These are phyloP conservation scores for Furcula furcula DNA, from an alignment of 2,888 invertebrate genomes.

Conservation along the genomic window DNA sequence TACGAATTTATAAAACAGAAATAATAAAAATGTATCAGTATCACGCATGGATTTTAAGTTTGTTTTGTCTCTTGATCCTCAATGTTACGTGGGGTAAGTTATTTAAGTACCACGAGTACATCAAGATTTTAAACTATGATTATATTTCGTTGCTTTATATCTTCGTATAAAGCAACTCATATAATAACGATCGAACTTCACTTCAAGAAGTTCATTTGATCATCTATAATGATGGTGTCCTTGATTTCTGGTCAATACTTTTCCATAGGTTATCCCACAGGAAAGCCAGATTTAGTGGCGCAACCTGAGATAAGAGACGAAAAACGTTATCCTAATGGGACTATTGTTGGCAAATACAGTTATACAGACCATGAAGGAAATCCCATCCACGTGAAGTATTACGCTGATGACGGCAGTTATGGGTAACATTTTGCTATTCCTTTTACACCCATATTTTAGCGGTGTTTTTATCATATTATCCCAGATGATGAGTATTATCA, in stretches of 20 bases:
- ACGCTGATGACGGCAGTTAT: slow-evolving; percentile 85
- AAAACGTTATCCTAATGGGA: slow-evolving; percentile 85
- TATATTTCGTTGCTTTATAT: too few relatives aligned
- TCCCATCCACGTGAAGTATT: slow-evolving; percentile 84
- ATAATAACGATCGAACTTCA: too few relatives aligned
- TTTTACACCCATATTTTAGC: too few relatives aligned
- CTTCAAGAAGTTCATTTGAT: too few relatives aligned
- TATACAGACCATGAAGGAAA: slow-evolving; percentile 84
- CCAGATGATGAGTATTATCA: too few relatives aligned
- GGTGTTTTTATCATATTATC: too few relatives aligned
- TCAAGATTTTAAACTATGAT: too few relatives aligned
- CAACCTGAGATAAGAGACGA: slow-evolving; percentile 75
- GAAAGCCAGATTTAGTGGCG: slow-evolving; percentile 17
- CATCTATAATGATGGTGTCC: too few relatives aligned
- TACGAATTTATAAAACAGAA: background rate
- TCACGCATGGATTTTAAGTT: background rate
- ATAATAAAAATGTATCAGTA: background rate
- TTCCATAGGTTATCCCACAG: slow-evolving; percentile 46
- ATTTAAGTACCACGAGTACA: background rate
- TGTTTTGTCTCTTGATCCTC: background rate
- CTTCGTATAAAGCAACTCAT: too few relatives aligned
- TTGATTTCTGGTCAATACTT: too few relatives aligned
- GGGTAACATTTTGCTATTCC: too few relatives aligned
- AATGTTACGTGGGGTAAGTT: background rate
- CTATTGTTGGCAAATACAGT: slow-evolving; percentile 86